Conservation (phyloP, 1,140 invertebrate species). For the Phthorimaea operculella region DNA sequence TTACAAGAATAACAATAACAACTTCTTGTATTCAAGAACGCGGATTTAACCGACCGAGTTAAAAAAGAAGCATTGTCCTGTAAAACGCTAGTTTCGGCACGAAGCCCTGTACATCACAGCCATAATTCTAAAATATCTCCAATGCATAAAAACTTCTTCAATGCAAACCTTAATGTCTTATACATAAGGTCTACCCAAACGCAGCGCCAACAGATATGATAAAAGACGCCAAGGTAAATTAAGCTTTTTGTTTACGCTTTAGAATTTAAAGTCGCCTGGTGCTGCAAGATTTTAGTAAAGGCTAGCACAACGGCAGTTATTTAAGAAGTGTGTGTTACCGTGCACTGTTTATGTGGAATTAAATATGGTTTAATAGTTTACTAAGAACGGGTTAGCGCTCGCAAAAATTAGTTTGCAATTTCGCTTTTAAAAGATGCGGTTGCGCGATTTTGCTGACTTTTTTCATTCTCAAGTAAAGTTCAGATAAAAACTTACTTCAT, state of each 20-base stretch:
- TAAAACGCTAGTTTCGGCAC: slow-evolving; percentile 65
- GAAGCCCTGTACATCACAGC: slow-evolving; percentile 49
- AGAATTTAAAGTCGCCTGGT: slow-evolving; percentile 38
- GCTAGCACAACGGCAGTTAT: slow-evolving; percentile 38
- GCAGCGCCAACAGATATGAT: neutral
- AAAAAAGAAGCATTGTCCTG: slow-evolving; percentile 59
- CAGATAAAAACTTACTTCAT: neutral
- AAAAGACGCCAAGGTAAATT: neutral
- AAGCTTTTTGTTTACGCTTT: slow-evolving; percentile 18
- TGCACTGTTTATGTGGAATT: slow-evolving; percentile 61
- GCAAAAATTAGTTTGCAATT: slow-evolving; percentile 33
- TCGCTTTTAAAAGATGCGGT: slow-evolving; percentile 6
- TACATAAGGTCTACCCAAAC: slow-evolving; percentile 20
- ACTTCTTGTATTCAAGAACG: no score
- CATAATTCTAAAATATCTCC: slow-evolving; percentile 38
- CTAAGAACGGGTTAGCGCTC: slow-evolving; percentile 46
- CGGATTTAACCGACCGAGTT: slow-evolving; percentile 44
- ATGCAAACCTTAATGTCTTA: slow-evolving; percentile 30
- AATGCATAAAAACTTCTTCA: slow-evolving; percentile 20
- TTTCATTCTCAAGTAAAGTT: slow-evolving; percentile 3
- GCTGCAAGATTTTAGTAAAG: slow-evolving; percentile 35
- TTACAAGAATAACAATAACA: no score
- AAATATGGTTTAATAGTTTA: slow-evolving; percentile 65
- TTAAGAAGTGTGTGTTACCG: slow-evolving; percentile 52
- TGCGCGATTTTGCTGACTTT: neutral